Base-by-base conservation (phyloP, 2,113 vertebrate species). In the Sialia sialis region DNA sequence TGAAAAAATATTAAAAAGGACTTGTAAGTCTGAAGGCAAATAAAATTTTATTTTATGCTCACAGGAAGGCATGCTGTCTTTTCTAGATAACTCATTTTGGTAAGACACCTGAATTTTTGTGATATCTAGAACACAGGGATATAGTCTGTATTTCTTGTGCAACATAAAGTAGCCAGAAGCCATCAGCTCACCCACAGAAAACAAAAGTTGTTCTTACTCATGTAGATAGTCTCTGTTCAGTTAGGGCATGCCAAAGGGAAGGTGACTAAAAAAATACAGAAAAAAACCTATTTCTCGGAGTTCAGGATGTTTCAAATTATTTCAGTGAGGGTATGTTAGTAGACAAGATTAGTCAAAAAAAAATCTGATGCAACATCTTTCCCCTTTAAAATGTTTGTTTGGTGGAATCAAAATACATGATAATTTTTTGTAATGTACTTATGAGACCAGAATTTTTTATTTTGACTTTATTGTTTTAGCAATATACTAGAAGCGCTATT, bases 401-500 rank as follows among this genome's bases (percentile, higher is more conserved):
- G 1, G 6, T 59, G 7, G 11, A 76, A 72, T 68, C 18, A 73
- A 85, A 63, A 32, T 18, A 13, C 2, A 13, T 39, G 1, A 23
- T 23, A n/a, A 30, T 0, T 1, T 46, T 41, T 44, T 20, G 16
- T 39, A 66, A 39, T 25, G 2, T 21, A 10, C 62, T 36, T 76
- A 56, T 51, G 7, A n/a, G 6, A 58, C 3, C 6, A 73, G 5
- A 64, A 2, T 56, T 78, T 76, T 77, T 55, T 2, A 51, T 77
- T 81, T 77, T 69, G 1, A 20, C 3, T 63, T 72, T 44, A 63
- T 27, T 51, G 10, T 27, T 29, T 76, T 64, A 64, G 7, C 23
- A 69, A 27, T 7, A 27, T 7, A 39, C 3, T 34, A 58, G n/a
- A 0, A 1, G 1, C 30, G 46, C 6, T 51, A 16, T 19, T 46